A percentile compares a stretch with the other conserved stretches of the same genome.
phyloP scores from a whole-genome alignment of 2,888 invertebrate genomes.

The Xestia c-nigrum region DNA sequence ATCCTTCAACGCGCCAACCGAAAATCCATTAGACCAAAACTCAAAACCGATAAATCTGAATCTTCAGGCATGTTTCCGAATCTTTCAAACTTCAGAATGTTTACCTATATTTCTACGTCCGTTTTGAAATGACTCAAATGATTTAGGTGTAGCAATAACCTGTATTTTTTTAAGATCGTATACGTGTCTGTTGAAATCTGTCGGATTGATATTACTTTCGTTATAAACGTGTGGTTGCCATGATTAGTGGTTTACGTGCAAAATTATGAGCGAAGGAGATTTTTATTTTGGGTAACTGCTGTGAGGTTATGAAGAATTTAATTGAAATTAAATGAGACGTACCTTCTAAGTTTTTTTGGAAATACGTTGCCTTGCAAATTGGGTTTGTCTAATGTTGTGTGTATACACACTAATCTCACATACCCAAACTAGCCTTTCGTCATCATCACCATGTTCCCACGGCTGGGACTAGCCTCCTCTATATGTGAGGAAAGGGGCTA shows the following conservation, averaged over 20 bases:
- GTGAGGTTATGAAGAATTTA: background rate
- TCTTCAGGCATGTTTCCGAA: conserved; percentile 12
- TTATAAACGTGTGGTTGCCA: conserved; percentile 12
- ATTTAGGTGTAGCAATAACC: conserved; percentile 60
- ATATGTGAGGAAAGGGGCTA: no score
- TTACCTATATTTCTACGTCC: conserved; percentile 37
- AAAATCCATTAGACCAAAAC: conserved; percentile 35
- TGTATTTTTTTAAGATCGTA: conserved; percentile 50
- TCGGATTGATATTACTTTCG: conserved; percentile 38
- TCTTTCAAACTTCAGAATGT: conserved; percentile 26
- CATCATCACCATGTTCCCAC: no score
- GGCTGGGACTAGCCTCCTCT: no score
- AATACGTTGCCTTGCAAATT: no score
- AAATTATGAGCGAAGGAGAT: background rate
- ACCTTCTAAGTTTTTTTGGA: no score
- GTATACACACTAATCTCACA: no score
- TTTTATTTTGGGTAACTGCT: background rate
- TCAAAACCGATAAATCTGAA: conserved; percentile 17
- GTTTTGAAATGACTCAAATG: conserved; percentile 48
- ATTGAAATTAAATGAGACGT: background rate
- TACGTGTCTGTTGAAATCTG: conserved; percentile 55
- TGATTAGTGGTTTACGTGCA: conserved; percentile 4
- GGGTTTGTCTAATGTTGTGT: no score
- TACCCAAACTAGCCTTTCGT: no score
- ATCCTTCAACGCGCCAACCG: conserved; percentile 7